These are phyloP conservation scores for Caenorhabditis latens DNA, from an alignment of 1,140 invertebrate genomes.

Conservation along the genomic window DNA sequence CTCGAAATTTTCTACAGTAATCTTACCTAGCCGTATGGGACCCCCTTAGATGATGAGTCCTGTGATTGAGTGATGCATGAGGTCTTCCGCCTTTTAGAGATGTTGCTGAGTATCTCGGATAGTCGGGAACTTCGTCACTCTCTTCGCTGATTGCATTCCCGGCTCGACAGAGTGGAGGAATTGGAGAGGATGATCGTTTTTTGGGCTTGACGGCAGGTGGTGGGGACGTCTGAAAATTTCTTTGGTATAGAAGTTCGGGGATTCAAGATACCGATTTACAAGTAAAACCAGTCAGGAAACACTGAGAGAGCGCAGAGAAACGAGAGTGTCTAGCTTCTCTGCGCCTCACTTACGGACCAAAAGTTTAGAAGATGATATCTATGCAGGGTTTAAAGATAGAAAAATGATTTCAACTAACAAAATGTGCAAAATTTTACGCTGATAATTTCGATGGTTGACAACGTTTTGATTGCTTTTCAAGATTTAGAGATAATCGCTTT, in stretches of 20 bases:
- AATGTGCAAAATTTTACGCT: too few species aligned
- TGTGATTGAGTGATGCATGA: neutral
- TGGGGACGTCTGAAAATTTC: neutral
- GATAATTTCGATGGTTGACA: too few species aligned
- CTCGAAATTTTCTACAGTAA: neutral
- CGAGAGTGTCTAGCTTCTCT: too few species aligned
- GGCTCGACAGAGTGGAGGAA: neutral
- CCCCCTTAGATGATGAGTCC: conserved; percentile 6
- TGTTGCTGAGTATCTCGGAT: conserved; percentile 33
- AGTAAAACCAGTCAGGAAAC: too few species aligned
- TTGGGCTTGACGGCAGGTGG: neutral
- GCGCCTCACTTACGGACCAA: too few species aligned
- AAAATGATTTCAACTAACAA: too few species aligned
- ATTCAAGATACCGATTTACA: too few species aligned
- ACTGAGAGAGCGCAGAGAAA: too few species aligned
- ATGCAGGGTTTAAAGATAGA: too few species aligned
- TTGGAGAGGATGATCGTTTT: conserved; percentile 4
- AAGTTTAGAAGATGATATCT: too few species aligned
- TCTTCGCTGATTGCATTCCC: neutral
- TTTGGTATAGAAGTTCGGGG: neutral
- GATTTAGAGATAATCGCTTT: too few species aligned
- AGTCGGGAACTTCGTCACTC: neutral
- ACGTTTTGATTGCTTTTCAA: too few species aligned
- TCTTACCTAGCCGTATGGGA: neutral
- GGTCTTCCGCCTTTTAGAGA: conserved; percentile 26